These are phyloP conservation scores for Lophius americanus DNA, from an alignment of 2,797 vertebrate species.

Conservation along the genomic window DNA sequence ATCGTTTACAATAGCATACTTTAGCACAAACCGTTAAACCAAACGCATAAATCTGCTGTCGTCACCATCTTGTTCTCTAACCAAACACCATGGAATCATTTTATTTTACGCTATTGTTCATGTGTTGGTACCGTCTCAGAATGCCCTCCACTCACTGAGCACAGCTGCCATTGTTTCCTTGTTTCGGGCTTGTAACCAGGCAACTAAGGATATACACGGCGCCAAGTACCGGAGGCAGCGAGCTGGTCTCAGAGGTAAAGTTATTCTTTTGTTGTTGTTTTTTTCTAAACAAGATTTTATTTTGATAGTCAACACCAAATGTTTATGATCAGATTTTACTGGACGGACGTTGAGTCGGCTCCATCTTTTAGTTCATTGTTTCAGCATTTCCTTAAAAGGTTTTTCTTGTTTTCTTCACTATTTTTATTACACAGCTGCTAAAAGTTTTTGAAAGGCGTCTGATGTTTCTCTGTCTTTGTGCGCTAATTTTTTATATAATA, in stretches of 20 bases:
- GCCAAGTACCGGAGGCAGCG: slow-evolving; percentile 19
- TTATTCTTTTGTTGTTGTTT: slow-evolving; percentile 6
- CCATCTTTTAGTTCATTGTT: background rate
- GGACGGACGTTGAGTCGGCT: no score
- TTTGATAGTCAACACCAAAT: background rate
- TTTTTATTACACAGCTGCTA: no score
- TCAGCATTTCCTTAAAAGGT: background rate
- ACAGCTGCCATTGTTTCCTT: slow-evolving; percentile 44
- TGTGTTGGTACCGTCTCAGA: background rate
- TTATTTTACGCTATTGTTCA: no score
- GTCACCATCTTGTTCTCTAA: no score
- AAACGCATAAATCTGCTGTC: no score
- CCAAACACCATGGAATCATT: no score
- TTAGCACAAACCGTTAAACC: no score
- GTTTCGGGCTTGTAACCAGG: slow-evolving; percentile 70
- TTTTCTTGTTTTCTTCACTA: background rate
- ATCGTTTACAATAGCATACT: no score
- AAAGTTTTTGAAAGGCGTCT: no score
- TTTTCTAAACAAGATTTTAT: background rate
- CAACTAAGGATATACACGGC: slow-evolving; percentile 70
- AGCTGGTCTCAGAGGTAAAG: slow-evolving; percentile 43
- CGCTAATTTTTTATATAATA: no score
- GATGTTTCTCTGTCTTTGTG: no score
- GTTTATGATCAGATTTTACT: no score
- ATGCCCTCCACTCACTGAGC: slow-evolving; percentile 23